These are phyloP conservation scores for Platerodrilus igneus DNA, from an alignment of 2,888 invertebrate genomes.

Conservation along the genomic window DNA sequence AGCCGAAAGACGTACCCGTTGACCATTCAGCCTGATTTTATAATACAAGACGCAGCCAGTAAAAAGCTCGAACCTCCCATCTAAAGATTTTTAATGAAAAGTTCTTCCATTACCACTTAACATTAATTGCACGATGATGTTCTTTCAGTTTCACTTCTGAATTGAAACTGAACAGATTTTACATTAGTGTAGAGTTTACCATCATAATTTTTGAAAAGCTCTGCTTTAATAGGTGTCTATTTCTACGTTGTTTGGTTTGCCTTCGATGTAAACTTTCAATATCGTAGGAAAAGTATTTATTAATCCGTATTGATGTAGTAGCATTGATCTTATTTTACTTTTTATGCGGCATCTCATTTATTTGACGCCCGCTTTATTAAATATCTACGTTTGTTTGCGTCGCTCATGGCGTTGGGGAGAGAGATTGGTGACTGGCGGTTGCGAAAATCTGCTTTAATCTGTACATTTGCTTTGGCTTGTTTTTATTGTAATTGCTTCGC, in stretches of 20 bases:
- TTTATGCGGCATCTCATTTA: conserved; percentile 17
- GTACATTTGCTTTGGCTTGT: conserved; percentile 13
- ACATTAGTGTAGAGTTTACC: no score
- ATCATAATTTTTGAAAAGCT: no score
- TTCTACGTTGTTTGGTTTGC: no score
- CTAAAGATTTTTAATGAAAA: conserved; percentile 39
- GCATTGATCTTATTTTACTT: conserved; percentile 14
- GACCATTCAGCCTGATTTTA: conserved; percentile 28
- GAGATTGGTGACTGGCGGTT: conserved; percentile 6
- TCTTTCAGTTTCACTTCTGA: conserved; percentile 26
- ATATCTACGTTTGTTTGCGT: conserved; percentile 18
- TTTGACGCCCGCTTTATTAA: conserved; percentile 21
- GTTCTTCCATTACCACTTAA: conserved; percentile 39
- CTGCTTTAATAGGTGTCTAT: no score
- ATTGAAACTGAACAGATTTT: conserved; percentile 14
- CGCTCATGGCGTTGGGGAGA: conserved; percentile 11
- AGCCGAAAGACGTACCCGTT: conserved; percentile 21
- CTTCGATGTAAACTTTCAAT: no score
- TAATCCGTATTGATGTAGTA: no score
- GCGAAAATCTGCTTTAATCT: conserved; percentile 17
- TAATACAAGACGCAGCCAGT: conserved; percentile 34
- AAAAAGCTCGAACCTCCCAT: conserved; percentile 36
- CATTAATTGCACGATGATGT: conserved; percentile 38
- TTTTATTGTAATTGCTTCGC: conserved; percentile 14
- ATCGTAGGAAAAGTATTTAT: no score